Evolutionary conservation across 2,797 vertebrate species (phyloP), one percentile per base, ranked within the genome.

Genomic region (Onychomys arenicola): DNA sequence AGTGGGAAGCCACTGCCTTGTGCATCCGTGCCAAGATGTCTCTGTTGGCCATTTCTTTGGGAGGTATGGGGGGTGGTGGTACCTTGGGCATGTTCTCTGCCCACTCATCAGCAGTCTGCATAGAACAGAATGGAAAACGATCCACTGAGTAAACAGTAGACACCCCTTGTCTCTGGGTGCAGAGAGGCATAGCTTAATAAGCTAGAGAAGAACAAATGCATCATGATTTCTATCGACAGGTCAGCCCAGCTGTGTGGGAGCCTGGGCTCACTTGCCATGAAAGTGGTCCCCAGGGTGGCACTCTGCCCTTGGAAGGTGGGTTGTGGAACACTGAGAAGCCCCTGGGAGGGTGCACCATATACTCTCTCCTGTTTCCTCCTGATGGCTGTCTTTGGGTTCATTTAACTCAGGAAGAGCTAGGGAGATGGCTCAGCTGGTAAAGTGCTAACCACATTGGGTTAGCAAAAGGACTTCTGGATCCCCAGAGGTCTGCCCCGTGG

Each of bases 51-150:
- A 86, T 90, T 0, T 97, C 98, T 91, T 75, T 94, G 40, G 95
- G 90, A 69, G 97, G 96, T 16, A 94, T 59, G 29, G 98, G 95
- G 0, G 40, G 93, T 2, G 40, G 93, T 2, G 91, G 94, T 69
- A 92, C 95, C 98, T 98, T 98, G 94, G 98, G 97, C 94, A 98
- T 97, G 92, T 98, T 98, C 93, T 98, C 97, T 0, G 94, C 94
- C 98, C 98, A 98, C 69, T 98, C 96, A 0, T 97, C 96, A 61
- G 98, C 95, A 17, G 97, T 98, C 99, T 99, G 98, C 94, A 96
- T 37, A 75, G 94, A 96, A 95, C 37, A 97, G 90, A 97, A 92
- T 40, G 91, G 89, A 65, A 92, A 90, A 40, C 21, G 94, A 86
- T 82, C 81, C n/a, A 8, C 25, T 61, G 89, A 93, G 96, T 90